These are phyloP conservation scores for Eumacrocentrus americanus DNA, from an alignment of 2,888 invertebrate species.

Conservation along the genomic window DNA sequence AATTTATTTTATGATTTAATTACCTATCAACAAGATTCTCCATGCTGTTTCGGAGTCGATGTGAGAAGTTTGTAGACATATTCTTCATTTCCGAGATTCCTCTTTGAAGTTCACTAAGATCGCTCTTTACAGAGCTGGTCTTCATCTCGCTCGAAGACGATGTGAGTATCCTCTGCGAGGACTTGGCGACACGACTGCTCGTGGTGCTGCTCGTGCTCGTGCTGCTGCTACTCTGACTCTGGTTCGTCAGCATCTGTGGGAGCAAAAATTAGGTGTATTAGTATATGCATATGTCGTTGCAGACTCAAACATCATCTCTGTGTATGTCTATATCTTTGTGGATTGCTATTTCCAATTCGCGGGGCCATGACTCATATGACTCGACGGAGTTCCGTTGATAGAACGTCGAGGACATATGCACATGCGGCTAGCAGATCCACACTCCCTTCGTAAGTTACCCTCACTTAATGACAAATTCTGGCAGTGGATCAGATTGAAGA, in stretches of 20 bases:
- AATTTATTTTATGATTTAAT: slow-evolving; percentile 19
- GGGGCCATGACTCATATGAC: slow-evolving; percentile 21
- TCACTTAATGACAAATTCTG: background rate
- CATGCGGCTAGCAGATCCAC: background rate
- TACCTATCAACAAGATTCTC: slow-evolving; percentile 79
- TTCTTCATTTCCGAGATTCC: slow-evolving; percentile 89
- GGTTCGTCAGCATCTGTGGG: slow-evolving; percentile 57
- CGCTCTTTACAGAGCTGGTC: slow-evolving; percentile 82
- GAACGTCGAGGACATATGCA: slow-evolving; percentile 9
- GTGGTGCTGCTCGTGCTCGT: slow-evolving; percentile 67
- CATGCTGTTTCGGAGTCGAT: slow-evolving; percentile 74
- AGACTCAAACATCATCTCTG: too few species aligned
- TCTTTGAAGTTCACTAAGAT: slow-evolving; percentile 78
- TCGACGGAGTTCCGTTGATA: slow-evolving; percentile 12
- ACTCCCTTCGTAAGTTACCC: background rate
- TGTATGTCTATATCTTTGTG: background rate
- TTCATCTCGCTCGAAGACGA: slow-evolving; percentile 73
- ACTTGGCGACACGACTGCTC: slow-evolving; percentile 60
- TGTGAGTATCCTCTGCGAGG: slow-evolving; percentile 66
- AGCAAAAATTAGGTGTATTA: slow-evolving; percentile 29
- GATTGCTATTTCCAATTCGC: slow-evolving; percentile 4
- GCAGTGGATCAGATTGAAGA: background rate
- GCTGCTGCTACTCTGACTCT: slow-evolving; percentile 66
- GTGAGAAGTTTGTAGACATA: slow-evolving; percentile 62
- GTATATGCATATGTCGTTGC: background rate